Base-by-base conservation (phyloP, 2,888 invertebrate species). In the Pollenia labialis region DNA sequence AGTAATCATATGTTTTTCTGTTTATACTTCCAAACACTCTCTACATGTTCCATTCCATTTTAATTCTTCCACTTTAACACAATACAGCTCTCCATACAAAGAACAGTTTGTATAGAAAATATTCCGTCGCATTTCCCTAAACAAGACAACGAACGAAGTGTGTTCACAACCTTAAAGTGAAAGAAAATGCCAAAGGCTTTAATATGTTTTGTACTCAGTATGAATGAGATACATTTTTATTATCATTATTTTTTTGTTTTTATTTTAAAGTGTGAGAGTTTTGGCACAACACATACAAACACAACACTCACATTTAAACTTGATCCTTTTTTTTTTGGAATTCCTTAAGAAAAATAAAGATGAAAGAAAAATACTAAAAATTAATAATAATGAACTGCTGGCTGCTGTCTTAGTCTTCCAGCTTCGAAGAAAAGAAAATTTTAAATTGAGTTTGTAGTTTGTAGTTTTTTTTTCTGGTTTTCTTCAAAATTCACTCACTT, bases 1-100 rank as follows among this genome's bases (percentile, higher is more conserved):
- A 77, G 81, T 76, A 81, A 74, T 72, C 76, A 72, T 81, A 81
- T 76, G 68, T 52, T 81, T 58, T 40, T 56, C 46, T 52, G n/a
- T 32, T 32, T 50, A 23, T 44, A 23, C 32, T 48, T 4, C 50
- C 56, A 54, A 54, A 18, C 50, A 6, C 62, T 9, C 50, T 18
- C 71, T 16, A 46, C 14, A 58, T 52, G 1, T 12, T n/a, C n/a
- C 44, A 44, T 11, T 3, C 18, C 10, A 58, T n/a, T 72, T 58
- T 58, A n/a, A 44, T 72, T 56, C 10, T 18, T 46, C n/a, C 44
- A 71, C 58, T 32, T 58, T 10, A 48, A 58, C 46, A 72, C n/a
- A 72, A 72, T 58, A 32, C 32, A 32, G 32, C 32, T 32, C 32
- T 32, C 32, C 56, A 23, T 56, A 56, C 23, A 56, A 23, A 62